Percentiles rank a stretch among this genome's conserved stretches.
Conservation (phyloP, 2,797 vertebrate species). For the Falco biarmicus region DNA sequence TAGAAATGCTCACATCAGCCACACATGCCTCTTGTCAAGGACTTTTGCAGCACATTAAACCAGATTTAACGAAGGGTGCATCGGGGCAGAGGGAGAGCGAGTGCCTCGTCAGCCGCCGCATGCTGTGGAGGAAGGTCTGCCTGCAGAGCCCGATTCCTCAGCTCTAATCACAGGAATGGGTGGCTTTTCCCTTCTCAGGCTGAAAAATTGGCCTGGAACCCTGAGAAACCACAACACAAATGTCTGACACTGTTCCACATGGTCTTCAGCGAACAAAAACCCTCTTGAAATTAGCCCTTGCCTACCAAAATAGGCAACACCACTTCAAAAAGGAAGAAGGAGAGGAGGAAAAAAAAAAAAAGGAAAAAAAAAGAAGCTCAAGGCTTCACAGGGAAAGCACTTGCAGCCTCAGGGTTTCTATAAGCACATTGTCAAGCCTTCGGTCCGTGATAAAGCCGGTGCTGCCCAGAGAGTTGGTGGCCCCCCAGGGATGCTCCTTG, state of each 20-base stretch:
- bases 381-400: neutral
- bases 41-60: neutral
- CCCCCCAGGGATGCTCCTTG: neutral
- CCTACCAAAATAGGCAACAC: conserved; percentile 43
- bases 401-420: neutral
- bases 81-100: neutral
- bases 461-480: neutral
- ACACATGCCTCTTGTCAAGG: rapidly evolving
- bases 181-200: conserved; percentile 61
- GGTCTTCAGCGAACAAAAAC: conserved; percentile 3
- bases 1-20: neutral
- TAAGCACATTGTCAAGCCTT: neutral
- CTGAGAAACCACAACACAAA: conserved; percentile 59
- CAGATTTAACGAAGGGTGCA: neutral
- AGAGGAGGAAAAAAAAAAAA: too few species aligned
- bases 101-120: rapidly evolving
- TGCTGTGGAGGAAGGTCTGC: neutral
- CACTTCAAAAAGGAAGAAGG: neutral
- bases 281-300: conserved; percentile 31
- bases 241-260: conserved; percentile 16
- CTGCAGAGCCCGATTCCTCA: neutral
- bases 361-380: neutral
- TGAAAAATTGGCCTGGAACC: conserved; percentile 34
- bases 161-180: conserved; percentile 51
- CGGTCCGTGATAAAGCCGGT: neutral